A percentile compares a stretch with the other conserved stretches of the same genome.
phyloP scores from a whole-genome alignment of 2,797 vertebrate genomes.

The Xenops minutus region DNA sequence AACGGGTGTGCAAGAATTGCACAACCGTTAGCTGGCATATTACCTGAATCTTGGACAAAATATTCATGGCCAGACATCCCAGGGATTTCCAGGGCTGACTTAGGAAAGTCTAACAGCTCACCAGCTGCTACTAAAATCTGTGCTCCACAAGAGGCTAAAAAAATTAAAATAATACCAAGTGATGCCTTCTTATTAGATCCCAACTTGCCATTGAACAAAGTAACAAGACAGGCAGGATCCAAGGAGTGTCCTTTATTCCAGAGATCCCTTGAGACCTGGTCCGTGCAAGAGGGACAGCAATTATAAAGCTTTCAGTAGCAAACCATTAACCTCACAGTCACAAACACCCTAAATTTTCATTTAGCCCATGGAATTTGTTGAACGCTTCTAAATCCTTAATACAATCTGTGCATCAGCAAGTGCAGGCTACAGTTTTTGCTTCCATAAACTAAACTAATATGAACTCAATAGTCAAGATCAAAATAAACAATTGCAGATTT shows the following conservation, averaged over 20 bases:
- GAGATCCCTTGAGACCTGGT: not conserved
- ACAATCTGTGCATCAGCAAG: not conserved
- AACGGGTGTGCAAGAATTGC: not conserved
- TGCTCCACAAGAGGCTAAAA: not conserved
- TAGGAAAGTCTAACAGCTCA: not conserved
- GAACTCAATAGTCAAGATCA: not conserved
- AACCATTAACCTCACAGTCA: not conserved
- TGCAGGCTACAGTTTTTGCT: not conserved
- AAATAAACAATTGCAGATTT: not conserved
- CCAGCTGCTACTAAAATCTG: not conserved
- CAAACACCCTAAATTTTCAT: not conserved
- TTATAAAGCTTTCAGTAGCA: not conserved
- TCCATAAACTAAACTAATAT: not conserved
- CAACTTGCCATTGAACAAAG: not conserved
- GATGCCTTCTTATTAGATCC: not conserved
- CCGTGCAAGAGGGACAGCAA: not conserved
- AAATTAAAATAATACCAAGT: not conserved
- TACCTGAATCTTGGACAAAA: not conserved
- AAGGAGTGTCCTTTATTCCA: not conserved
- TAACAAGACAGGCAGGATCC: not conserved
- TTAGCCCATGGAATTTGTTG: not conserved
- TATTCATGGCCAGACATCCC: fast-evolving
- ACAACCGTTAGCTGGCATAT: not conserved
- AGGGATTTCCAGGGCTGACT: not conserved
- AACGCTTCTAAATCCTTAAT: not conserved